These are phyloP conservation scores for Eleutherodactylus coqui DNA, from an alignment of 2,797 vertebrate species.

Conservation along the genomic window DNA sequence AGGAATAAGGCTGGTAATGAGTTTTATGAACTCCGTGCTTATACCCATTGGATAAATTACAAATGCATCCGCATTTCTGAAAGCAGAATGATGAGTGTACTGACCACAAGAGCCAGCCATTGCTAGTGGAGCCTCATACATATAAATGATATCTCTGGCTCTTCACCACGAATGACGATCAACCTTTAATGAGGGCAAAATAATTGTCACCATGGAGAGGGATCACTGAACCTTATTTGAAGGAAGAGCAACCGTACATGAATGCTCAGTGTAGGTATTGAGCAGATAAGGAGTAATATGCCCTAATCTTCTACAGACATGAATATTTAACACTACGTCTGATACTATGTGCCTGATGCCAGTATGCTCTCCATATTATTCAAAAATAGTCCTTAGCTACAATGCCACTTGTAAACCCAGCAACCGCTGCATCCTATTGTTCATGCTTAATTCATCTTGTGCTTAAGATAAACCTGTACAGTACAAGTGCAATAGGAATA, in stretches of 20 bases:
- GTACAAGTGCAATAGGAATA: no score
- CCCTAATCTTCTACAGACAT: neutral
- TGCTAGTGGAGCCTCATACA: neutral
- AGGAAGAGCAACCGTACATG: neutral
- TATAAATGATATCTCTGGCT: constrained; percentile 15
- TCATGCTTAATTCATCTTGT: neutral
- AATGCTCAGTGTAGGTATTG: neutral
- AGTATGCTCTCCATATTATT: neutral
- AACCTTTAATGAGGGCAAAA: constrained; percentile 10
- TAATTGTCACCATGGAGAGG: constrained; percentile 5
- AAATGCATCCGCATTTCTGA: neutral
- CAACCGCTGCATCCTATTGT: neutral
- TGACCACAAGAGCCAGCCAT: neutral
- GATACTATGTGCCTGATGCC: neutral
- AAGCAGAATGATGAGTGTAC: neutral
- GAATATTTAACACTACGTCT: neutral
- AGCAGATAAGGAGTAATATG: neutral
- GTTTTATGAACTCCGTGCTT: neutral
- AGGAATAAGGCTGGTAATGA: neutral
- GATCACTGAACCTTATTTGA: neutral
- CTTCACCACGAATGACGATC: neutral
- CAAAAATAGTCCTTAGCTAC: neutral
- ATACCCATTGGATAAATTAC: constrained; percentile 16
- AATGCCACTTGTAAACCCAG: neutral
- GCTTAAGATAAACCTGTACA: neutral